Evolutionary conservation across 92 coral and sea anemone species (phyloP), one percentile per base, ranked within the genome.

Genomic region (Heteractis magnifica): DNA sequence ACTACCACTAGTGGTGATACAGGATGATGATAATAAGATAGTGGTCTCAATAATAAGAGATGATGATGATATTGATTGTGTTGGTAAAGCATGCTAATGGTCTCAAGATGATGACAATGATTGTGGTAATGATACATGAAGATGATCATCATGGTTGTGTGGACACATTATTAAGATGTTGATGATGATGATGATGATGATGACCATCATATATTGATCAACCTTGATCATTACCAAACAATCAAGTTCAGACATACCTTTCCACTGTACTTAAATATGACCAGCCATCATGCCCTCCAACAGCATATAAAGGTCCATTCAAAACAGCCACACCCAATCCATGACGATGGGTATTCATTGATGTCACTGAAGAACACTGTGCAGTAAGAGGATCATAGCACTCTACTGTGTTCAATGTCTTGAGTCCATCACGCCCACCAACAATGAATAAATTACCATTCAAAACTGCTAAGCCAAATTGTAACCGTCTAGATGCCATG

Each of bases 271-370:
- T 96, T 55, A 96, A 90, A 85, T 96, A 96, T 1, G 99, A 96
- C 99, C 99, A 96, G 0, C 99, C 99, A 94, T 96, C 99, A 86
- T 96, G 99, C 44, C 99, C 99, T 18, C 99, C 99, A 8, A 96
- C 97, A 48, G 99, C 99, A 92, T 96, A 96, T 74, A 96, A 62
- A 4, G 99, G 99, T 26, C 99, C 99, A 85, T 90, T 90, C 77
- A 96, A 88, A 0, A 90, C 91, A 77, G 98, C 99, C 75, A 96
- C 99, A 4, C 99, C 99, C 87, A 96, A 83, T 0, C 99, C 99
- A 89, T 96, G 99, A 9, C 99, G 98, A 89, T 96, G 99, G 65
- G 98, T 96, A 77, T 88, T 96, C 99, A 96, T 96, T 9, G 98
- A 89, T 70, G 94, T 93, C 26, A 96, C 89, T 4, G 91, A 83